phyloP scores from a whole-genome alignment of 2,888 invertebrate genomes.

The Cyaniris semiargus region DNA sequence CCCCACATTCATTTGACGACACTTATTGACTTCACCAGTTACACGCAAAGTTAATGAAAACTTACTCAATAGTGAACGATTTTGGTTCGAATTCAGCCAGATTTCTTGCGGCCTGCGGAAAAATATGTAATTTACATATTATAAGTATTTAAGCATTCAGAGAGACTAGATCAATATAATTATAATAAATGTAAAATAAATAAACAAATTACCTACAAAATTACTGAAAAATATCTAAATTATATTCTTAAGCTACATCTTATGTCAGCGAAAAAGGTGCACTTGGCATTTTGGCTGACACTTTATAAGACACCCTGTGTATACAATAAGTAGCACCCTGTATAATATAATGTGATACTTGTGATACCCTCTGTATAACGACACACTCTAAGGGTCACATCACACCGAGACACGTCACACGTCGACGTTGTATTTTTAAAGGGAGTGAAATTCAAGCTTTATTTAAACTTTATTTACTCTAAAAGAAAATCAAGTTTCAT shows the following conservation, averaged over 20 bases:
- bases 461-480: no score
- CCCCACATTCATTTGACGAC: no score
- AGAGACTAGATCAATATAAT: no score
- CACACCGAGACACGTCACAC: neutral
- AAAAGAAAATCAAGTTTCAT: neutral
- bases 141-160: neutral
- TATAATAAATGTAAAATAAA: no score
- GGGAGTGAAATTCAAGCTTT: neutral
- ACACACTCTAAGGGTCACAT: neutral
- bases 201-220: no score
- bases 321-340: neutral
- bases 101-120: neutral
- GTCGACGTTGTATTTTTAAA: neutral
- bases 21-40: no score
- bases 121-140: neutral
- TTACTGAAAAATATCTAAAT: no score
- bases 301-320: neutral
- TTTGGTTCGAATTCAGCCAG: neutral
- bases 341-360: neutral
- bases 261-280: neutral
- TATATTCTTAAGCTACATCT: neutral
- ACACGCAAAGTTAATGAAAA: neutral
- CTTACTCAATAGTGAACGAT: slow-evolving; percentile 7
- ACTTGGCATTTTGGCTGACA: neutral
- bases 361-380: neutral